Base-by-base conservation (phyloP, 2,113 vertebrate genomes). In the Laticauda laticaudata region DNA sequence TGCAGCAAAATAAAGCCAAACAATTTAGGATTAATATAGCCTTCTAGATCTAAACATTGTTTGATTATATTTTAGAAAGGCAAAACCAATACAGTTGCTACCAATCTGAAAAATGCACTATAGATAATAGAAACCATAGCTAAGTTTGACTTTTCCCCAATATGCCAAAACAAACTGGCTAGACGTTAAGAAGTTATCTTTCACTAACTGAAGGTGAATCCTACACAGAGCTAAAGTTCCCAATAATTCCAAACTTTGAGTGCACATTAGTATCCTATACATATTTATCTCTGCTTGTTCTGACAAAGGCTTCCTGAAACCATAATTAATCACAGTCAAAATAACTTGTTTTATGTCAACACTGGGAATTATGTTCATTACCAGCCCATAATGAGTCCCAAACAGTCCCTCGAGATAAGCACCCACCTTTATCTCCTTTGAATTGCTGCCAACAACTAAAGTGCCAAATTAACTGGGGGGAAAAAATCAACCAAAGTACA, bases 111-210 rank as follows among this genome's bases (percentile, higher is more conserved):
- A n/a, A 91, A 6, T 92, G 90, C 2, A 59, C 34, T 21, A 48
- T 54, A 23, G 21, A 3, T 5, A 85, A 39, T 57, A 55, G 45
- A 81, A 93, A n/a, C 69, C 75, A 15, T 87, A 93, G 90, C 55
- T 90, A 59, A 12, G 0, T 55, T 91, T 15, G n/a, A 55, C 48
- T 39, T 75, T 53, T 45, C 24, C 45, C 45, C 93, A 91, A 29
- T 26, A 93, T 48, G 10, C 43, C 26, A 88, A 94, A 94, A 88
- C 6, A 81, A 93, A 86, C 29, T 93, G 88, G 48, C 18, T 88
- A 87, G n/a, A 12, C 2, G 10, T 43, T 88, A 54, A 92, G 20
- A 39, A 1, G 11, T 15, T n/a, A 92, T 45, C n/a, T 75, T 69
- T 92, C 45, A 24, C 14, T 15, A 34, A 61, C 34, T 64, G 34